Evolutionary conservation across 2,888 invertebrate species (phyloP), one percentile per base, ranked within the genome.

Genomic region (Mycogona germanica): DNA sequence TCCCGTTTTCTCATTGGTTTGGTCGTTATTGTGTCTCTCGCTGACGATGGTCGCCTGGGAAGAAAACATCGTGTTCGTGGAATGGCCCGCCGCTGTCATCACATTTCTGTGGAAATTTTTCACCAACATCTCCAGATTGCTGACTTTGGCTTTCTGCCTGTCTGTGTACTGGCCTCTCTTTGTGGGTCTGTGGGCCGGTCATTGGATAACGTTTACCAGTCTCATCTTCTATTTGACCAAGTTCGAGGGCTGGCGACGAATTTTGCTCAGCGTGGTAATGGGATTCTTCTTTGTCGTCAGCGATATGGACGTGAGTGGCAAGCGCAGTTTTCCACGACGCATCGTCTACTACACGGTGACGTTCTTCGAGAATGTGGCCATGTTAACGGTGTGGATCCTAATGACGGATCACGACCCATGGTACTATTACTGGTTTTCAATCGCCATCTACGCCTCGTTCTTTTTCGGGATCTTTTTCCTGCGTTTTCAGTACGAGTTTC

Each of bases 321-420:
- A 26, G 4, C 29, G 32, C 17, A 28, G 21, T 29, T 47, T 47
- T 47, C 47, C 47, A 6, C 30, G 21, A 17, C 14, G 30, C 28
- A n/a, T 51, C 2, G 23, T 51, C 1, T 51, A 29, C 41, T 41
- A 41, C 19, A 2, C 6, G 1, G 29, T 41, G 9, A 19, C 51
- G 3, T 41, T 51, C 14, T 17, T 6, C 1, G 51, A 51, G 41
- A 41, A 30, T 14, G 1, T 38, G 17, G 51, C 28, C 26, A 51
- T 51, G 51, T 41, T 51, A 41, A 19, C 38, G 1, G 51, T 41
- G 2, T 51, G 51, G 51, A 38, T 38, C 17, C 12, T 29, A 14
- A 29, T 29, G 19, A 19, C 51, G 4, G 29, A 28, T 21, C 3
- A 47, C 5, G n/a, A 4, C 6, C 29, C 41, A 2, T 37, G 51